These are phyloP conservation scores for Diphyllodes magnificus DNA, from an alignment of 2,113 vertebrate species.

Conservation along the genomic window DNA sequence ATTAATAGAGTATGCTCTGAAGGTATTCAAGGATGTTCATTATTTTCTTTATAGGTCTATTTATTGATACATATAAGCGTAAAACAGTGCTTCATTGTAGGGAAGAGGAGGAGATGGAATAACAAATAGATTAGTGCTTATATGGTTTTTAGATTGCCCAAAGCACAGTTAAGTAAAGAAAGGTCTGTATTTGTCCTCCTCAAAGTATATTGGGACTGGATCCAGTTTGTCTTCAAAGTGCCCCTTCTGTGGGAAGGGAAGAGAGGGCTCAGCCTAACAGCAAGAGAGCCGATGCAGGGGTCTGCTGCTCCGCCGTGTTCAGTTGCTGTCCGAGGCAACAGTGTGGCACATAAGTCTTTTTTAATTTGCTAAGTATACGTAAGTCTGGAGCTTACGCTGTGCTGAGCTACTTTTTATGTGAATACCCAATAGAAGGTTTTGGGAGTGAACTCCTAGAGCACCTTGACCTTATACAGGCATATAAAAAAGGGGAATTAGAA, in stretches of 20 bases:
- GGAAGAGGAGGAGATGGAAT: not conserved
- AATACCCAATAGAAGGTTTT: not conserved
- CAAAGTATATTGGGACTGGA: slow-evolving; percentile 15
- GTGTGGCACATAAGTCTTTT: not conserved
- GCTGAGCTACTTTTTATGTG: not conserved
- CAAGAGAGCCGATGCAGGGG: not conserved
- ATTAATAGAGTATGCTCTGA: slow-evolving; percentile 28
- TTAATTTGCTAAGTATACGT: not conserved
- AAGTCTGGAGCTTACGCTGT: not conserved
- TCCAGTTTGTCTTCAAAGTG: slow-evolving; percentile 32
- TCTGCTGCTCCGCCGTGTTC: not conserved
- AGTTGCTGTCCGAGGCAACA: not conserved
- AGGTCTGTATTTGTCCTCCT: slow-evolving; percentile 18
- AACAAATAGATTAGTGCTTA: slow-evolving; percentile 13
- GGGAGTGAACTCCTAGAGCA: not conserved
- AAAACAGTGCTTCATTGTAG: slow-evolving; percentile 38
- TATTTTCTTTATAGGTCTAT: slow-evolving; percentile 61
- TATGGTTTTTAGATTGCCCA: slow-evolving; percentile 4
- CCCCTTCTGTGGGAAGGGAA: not conserved
- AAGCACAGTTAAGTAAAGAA: not conserved
- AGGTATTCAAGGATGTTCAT: slow-evolving; percentile 44
- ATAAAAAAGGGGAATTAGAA: not conserved
- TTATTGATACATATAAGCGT: slow-evolving; percentile 46
- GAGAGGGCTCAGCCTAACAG: not conserved
- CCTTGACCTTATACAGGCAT: not conserved